A percentile compares a stretch with the other conserved stretches of the same genome.
phyloP scores from a whole-genome alignment of 2,888 invertebrate species.

The Cataglyphis rosenhaueri region DNA sequence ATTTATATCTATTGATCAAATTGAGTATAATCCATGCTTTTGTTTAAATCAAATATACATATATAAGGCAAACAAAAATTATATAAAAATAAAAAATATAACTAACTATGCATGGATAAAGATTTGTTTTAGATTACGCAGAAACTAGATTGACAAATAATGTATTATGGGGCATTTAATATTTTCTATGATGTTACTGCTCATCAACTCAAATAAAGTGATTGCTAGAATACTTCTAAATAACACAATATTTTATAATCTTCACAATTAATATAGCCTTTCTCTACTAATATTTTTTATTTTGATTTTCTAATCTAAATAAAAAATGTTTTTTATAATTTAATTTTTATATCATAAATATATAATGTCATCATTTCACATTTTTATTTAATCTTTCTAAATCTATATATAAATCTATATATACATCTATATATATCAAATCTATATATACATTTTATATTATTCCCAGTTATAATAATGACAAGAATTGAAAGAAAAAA shows the following conservation, averaged over 20 bases:
- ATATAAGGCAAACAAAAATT: conserved; percentile 2
- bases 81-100: background rate
- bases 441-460: conserved; percentile 22
- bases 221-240: background rate
- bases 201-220: conserved; percentile 13
- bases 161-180: background rate
- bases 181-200: background rate
- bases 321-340: background rate
- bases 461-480: conserved; percentile 5
- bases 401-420: conserved; percentile 1
- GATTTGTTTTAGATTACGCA: background rate
- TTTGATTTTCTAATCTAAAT: background rate
- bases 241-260: background rate
- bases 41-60: background rate
- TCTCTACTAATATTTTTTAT: conserved; percentile 16
- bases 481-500: background rate
- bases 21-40: conserved; percentile 15
- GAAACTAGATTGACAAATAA: conserved; percentile 21
- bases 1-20: background rate
- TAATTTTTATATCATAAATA: conserved; percentile 4
- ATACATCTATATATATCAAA: background rate
- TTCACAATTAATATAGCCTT: background rate
- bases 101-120: conserved; percentile 5
- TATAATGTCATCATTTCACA: background rate
- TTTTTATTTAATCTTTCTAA: conserved; percentile 4